Percentiles rank a stretch among this genome's conserved stretches.
Evolutionary conservation across 2,113 vertebrate species (phyloP).

Genomic region (Telmatochromis sp.): DNA sequence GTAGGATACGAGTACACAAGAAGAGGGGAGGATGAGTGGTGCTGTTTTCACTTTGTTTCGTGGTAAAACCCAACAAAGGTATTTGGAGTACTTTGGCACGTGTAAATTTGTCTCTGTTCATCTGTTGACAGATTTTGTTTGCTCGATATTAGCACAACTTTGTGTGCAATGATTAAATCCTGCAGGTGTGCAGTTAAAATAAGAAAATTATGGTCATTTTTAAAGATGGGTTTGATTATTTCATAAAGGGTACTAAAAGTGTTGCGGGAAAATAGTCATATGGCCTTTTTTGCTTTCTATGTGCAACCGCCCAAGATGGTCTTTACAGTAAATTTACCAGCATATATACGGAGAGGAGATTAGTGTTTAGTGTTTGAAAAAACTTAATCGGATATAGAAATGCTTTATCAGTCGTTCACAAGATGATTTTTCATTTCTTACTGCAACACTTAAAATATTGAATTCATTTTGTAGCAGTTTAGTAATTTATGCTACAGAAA

Average conservation of each 20-base stretch:
- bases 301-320: fast-evolving
- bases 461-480: fast-evolving
- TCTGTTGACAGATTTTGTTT: neutral
- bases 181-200: neutral
- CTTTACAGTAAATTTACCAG: neutral
- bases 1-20: fast-evolving
- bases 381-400: fast-evolving
- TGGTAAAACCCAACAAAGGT: neutral
- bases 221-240: neutral
- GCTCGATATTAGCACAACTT: neutral
- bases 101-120: neutral
- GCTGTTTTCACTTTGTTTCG: neutral
- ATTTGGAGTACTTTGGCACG: neutral
- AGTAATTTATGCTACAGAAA: neutral
- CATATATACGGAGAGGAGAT: fast-evolving
- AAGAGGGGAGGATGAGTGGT: neutral
- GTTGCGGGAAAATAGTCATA: neutral
- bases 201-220: fast-evolving
- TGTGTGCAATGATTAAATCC: neutral
- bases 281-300: neutral
- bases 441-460: neutral
- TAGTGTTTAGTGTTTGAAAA: neutral
- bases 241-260: fast-evolving
- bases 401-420: neutral
- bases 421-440: neutral